Evolutionary conservation across 1,140 invertebrate species (phyloP), one percentile per base, ranked within the genome.

Genomic region (Goniozus legneri): DNA sequence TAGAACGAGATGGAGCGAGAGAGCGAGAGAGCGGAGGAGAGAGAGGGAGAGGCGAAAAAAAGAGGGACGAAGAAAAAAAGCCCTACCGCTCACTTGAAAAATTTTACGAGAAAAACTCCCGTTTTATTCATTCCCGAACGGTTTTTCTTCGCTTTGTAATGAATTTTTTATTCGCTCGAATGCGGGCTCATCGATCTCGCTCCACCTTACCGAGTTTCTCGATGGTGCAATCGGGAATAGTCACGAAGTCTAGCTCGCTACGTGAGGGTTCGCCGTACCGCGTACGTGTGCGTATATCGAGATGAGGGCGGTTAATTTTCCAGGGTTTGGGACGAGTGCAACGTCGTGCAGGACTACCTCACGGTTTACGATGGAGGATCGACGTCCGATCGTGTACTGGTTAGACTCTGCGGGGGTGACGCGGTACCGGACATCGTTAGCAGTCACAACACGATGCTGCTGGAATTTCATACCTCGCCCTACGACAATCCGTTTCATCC

Each of bases 401-500:
- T 89, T 3, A 78, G 88, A 47, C 77, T 92, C 37, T 92, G 89
- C 65, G 89, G 88, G n/a, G 87, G 88, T 2, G 88, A 91, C 60
- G 83, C 81, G 1, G 83, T 91, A 3, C 87, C 88, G 8, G 86
- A 89, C 66, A 88, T 92, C 47, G 80, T 89, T 54, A 88, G 85
- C 62, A 84, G 86, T 61, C 84, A 85, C 12, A 82, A 87, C 39
- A 83, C 87, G 58, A 84, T 91, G 81, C 75, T 90, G 14, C 76
- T 92, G 18, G 87, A 89, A 66, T 89, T 92, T 61, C 86, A 88
- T 67, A 90, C 88, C 12, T 89, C 87, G 3, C 85, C 87, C 0
- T 89, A 82, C 65, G 87, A 88, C 67, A 88, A 88, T 75, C 86
- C 86, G 0, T 88, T 88, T 70, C 86, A 90, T 73, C 86, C 85